Base-by-base conservation (phyloP, 2,797 vertebrate genomes). In the Rhyacichthys aspro region DNA sequence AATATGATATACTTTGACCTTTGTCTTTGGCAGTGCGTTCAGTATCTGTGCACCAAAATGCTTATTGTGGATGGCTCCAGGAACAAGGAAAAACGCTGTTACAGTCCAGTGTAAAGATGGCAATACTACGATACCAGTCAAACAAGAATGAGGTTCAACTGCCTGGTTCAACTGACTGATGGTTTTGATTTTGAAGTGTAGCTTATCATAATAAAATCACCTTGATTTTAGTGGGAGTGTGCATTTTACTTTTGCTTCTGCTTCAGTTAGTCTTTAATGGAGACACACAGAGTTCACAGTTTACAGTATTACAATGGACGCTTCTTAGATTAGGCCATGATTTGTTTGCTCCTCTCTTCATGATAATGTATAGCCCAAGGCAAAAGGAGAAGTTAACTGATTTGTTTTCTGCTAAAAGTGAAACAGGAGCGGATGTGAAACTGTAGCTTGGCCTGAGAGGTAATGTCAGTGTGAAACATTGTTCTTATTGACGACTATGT, bases 51-150 rank as follows among this genome's bases (percentile, higher is more conserved):
- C 0, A 33, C 16, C 38, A 81, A 84, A 82, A 37, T 70, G 77
- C 81, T 83, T 78, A 79, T 63, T 8, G 38, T 9, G 61, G 44
- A 49, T 41, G 16, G n/a, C 39, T 55, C 11, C 78, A 78, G 81
- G 81, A 85, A 89, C 67, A 42, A 63, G 80, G 76, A 88, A 82
- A 63, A 58, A 19, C 67, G 77, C 57, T 28, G 43, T 23, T 33
- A 44, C 42, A 12, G 38, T 19, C 38, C 32, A 9, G 45, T 41
- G 11, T 9, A 48, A n/a, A n/a, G 39, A 41, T 37, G 18, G 50
- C 55, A 50, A 60, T 41, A 33, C 67, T 36, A 19, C 41, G 39
- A 32, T 18, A 7, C 0, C 5, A 61, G 19, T 50, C 23, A 12
- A 33, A 55, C 42, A 38, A 58, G 64, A 74, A 55, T 65, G 63